A percentile compares a stretch with the other conserved stretches of the same genome.
Evolutionary conservation across 1,140 invertebrate species (phyloP).

Genomic region (Lepidurus arcticus): DNA sequence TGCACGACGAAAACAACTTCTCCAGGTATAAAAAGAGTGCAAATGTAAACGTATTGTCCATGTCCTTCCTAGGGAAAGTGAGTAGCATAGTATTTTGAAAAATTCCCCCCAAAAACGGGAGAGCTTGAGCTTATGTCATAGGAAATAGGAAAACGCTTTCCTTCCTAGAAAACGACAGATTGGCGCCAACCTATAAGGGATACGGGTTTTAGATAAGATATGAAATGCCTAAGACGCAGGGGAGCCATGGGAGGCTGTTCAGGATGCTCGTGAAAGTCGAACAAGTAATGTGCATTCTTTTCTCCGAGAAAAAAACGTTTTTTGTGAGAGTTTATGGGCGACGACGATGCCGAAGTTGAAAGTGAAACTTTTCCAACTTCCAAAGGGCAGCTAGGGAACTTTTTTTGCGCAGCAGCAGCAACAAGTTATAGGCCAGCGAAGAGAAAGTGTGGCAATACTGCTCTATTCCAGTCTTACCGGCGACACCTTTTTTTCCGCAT

Average conservation of each 20-base stretch:
- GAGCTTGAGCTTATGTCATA: background rate
- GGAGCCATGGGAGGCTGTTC: background rate
- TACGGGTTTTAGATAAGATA: background rate
- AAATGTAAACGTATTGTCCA: background rate
- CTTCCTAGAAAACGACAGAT: background rate
- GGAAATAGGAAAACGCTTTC: background rate
- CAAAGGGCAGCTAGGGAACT: background rate
- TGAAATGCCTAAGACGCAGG: background rate
- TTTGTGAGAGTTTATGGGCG: background rate
- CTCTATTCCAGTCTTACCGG: background rate
- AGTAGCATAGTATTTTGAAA: background rate
- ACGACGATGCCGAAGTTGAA: background rate
- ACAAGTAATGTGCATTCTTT: slow-evolving; percentile 10
- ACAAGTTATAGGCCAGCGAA: background rate
- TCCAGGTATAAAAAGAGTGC: background rate
- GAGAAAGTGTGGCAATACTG: slow-evolving; percentile 21
- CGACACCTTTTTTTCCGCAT: slow-evolving; percentile 3
- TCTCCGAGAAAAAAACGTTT: background rate
- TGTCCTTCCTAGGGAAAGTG: background rate
- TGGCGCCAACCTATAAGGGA: background rate
- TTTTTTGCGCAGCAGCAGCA: background rate
- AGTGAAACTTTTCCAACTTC: background rate
- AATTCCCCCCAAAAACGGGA: too few species aligned
- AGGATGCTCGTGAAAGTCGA: background rate
- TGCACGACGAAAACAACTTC: slow-evolving; percentile 8